Evolutionary conservation across 2,888 invertebrate species (phyloP).

Genomic region (Teleiodes luculella): DNA sequence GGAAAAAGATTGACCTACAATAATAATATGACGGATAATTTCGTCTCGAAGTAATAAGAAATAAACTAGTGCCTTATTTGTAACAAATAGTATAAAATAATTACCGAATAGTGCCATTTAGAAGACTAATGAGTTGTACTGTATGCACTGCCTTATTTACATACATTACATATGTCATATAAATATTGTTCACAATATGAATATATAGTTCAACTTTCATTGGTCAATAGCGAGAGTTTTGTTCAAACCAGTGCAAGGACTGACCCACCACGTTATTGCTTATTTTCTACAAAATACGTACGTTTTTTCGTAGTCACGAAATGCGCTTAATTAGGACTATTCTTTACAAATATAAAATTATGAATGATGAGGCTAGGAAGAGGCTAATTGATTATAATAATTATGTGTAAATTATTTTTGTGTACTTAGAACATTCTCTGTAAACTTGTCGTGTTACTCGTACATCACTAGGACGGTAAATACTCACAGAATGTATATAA

Average conservation of each 20-base stretch:
- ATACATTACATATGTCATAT: too few species aligned
- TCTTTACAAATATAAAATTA: background rate
- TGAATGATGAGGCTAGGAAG: background rate
- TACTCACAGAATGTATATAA: conserved; percentile 18
- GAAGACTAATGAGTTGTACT: background rate
- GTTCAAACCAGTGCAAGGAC: too few species aligned
- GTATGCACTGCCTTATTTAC: background rate
- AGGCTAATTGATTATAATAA: background rate
- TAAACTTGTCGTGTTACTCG: background rate
- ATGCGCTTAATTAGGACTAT: too few species aligned
- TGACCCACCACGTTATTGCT: too few species aligned
- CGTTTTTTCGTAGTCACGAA: too few species aligned
- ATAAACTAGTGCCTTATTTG: background rate
- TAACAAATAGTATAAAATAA: background rate
- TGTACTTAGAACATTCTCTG: conserved; percentile 2
- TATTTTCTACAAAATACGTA: too few species aligned
- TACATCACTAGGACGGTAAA: conserved; percentile 2
- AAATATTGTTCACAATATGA: too few species aligned
- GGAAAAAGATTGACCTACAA: too few species aligned
- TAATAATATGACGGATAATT: too few species aligned
- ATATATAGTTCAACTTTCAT: too few species aligned
- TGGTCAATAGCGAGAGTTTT: too few species aligned
- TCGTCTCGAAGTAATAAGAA: too few species aligned
- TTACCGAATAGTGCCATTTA: conserved; percentile 5
- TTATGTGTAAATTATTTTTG: background rate